A percentile compares a stretch with the other conserved stretches of the same genome.
Evolutionary conservation across 2,113 vertebrate genomes (phyloP).

Genomic region (Neopipo cinnamomea): DNA sequence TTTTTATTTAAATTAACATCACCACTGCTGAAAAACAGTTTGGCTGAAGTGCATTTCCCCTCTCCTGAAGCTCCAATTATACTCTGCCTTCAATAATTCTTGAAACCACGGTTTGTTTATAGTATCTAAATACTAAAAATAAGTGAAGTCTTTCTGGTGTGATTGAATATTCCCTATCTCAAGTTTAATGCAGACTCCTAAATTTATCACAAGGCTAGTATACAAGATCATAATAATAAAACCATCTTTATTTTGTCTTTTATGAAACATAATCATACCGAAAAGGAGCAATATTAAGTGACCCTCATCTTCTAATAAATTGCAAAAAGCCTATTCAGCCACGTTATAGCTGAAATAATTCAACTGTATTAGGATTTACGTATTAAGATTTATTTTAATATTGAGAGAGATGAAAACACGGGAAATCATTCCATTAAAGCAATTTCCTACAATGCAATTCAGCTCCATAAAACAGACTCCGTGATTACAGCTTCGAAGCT

Average conservation of each 20-base stretch:
- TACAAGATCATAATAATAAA: not conserved
- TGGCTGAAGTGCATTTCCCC: not conserved
- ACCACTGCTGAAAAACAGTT: not conserved
- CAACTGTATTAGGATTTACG: not conserved
- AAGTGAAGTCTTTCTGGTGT: not conserved
- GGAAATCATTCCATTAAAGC: conserved; percentile 53
- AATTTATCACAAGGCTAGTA: not conserved
- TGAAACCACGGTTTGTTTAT: not conserved
- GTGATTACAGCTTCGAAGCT: conserved; percentile 40
- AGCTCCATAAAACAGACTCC: conserved; percentile 20
- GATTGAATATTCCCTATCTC: not conserved
- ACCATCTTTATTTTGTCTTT: not conserved
- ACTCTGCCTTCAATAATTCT: not conserved
- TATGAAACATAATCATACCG: not conserved
- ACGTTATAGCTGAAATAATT: conserved; percentile 29
- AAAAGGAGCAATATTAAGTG: not conserved
- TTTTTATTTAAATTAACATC: not conserved
- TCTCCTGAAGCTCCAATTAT: not conserved
- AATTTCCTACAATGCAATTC: conserved; percentile 44
- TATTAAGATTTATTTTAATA: conserved; percentile 39
- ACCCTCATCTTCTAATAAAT: conserved; percentile 21
- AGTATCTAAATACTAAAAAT: not conserved
- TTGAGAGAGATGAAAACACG: conserved; percentile 33
- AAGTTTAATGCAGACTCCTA: not conserved
- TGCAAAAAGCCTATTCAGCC: conserved; percentile 10